phyloP scores from a whole-genome alignment of 1,140 invertebrate genomes.

The Macrobrachium nipponense region DNA sequence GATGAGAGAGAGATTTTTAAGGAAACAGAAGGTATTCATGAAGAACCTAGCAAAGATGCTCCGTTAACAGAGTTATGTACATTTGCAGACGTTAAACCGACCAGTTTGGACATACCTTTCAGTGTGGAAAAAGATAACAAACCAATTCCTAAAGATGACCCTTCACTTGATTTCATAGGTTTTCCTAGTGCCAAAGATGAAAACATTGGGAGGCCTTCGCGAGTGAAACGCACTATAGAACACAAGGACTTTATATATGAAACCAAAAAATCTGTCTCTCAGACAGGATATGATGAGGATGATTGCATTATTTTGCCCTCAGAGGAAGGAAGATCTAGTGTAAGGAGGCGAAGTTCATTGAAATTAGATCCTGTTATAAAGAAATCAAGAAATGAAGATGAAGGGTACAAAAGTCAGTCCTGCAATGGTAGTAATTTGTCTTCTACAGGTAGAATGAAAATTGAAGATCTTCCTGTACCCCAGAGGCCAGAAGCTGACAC shows the following conservation, averaged over 20 bases:
- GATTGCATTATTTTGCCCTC: too few relatives aligned
- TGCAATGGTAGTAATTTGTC: too few relatives aligned
- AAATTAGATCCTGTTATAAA: too few relatives aligned
- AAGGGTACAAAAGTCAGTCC: too few relatives aligned
- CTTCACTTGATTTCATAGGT: not conserved
- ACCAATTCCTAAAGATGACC: not conserved
- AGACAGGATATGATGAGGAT: not conserved
- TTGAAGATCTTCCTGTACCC: too few relatives aligned
- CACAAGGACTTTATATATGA: slow-evolving; percentile 35
- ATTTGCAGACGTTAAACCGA: not conserved
- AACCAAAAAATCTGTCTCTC: not conserved
- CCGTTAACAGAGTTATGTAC: not conserved
- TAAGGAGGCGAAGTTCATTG: too few relatives aligned
- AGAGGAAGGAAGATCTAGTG: too few relatives aligned
- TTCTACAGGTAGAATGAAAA: too few relatives aligned
- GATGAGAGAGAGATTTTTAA: too few relatives aligned
- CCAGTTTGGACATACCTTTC: not conserved
- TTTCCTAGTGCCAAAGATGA: not conserved
- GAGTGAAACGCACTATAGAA: slow-evolving; percentile 3
- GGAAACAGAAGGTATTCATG: too few relatives aligned
- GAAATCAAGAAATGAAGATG: too few relatives aligned
- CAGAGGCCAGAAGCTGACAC: too few relatives aligned
- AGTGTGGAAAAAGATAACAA: not conserved
- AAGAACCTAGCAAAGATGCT: not conserved
- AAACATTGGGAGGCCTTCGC: slow-evolving; percentile 13